Evolutionary conservation across 2,797 vertebrate genomes (phyloP).

Genomic region (Schizothorax lantsangensis): DNA sequence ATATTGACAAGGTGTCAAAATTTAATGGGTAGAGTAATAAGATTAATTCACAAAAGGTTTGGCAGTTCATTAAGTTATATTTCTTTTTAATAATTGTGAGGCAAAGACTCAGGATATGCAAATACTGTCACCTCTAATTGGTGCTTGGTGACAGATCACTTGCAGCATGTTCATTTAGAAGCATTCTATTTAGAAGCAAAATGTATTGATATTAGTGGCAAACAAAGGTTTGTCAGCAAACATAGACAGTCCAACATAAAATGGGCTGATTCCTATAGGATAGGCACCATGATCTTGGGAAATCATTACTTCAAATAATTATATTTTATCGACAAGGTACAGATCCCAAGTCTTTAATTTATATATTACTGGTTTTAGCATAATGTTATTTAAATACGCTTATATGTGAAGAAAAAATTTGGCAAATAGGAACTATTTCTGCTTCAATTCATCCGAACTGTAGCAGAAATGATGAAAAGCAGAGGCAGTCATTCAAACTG

Average conservation of each 20-base stretch:
- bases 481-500: neutral
- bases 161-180: neutral
- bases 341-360: neutral
- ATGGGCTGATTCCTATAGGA: neutral
- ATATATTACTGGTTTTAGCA: neutral
- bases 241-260: neutral
- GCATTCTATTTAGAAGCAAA: neutral
- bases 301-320: neutral
- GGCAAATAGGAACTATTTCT: neutral
- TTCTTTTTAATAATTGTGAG: neutral
- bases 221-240: neutral
- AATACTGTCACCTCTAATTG: slow-evolving; percentile 3
- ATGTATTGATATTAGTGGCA: neutral
- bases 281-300: neutral
- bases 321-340: neutral
- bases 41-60: slow-evolving; percentile 8
- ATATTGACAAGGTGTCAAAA: neutral
- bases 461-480: slow-evolving; percentile 4
- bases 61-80: neutral
- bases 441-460: neutral
- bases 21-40: neutral
- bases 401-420: neutral
- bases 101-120: neutral
- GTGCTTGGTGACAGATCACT: neutral
- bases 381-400: neutral